Evolutionary conservation across 1,140 invertebrate genomes (phyloP), one percentile per base, ranked within the genome.

Genomic region (Cherax destructor): DNA sequence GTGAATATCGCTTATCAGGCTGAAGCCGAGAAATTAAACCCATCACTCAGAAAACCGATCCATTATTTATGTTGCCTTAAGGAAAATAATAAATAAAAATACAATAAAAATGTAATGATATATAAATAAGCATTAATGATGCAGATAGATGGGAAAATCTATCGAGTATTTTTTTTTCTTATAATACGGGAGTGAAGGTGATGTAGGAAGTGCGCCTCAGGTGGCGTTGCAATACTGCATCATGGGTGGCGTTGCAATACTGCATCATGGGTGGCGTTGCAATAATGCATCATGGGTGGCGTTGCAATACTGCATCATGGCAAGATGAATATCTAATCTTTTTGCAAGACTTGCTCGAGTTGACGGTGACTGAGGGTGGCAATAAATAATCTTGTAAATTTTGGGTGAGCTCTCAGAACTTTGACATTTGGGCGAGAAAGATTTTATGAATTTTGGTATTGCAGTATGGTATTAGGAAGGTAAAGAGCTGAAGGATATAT

Each of bases 261-360:
- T 74, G n/a, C 69, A 30, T 30, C 69, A 74, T 3, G n/a, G 30
- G 6, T 74, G 69, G n/a, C 69, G 69, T 30, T 30, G n/a, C 69
- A 74, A 74, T n/a, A n/a, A n/a, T n/a, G n/a, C n/a, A n/a, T n/a
- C n/a, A n/a, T n/a, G n/a, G 69, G 6, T 74, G 69, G n/a, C 69
- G 69, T 30, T 30, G n/a, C 69, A 74, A 74, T 74, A 74, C 69
- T 74, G n/a, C 69, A 30, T 30, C 69, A 74, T 3, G n/a, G 30
- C 30, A n/a, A 74, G 69, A 74, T 11, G 69, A 74, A 74, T 74
- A 30, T 74, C 69, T n/a, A 74, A 74, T 74, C 69, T 74, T 74
- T 74, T 74, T 74, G n/a, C n/a, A n/a, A 74, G 69, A 30, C 24
- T 74, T 24, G 69, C 69, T 9, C 7, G 69, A 65, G 69, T 30